Evolutionary conservation across 2,797 vertebrate genomes (phyloP), one percentile per base, ranked within the genome.

Genomic region (Phalloptychus januarius): DNA sequence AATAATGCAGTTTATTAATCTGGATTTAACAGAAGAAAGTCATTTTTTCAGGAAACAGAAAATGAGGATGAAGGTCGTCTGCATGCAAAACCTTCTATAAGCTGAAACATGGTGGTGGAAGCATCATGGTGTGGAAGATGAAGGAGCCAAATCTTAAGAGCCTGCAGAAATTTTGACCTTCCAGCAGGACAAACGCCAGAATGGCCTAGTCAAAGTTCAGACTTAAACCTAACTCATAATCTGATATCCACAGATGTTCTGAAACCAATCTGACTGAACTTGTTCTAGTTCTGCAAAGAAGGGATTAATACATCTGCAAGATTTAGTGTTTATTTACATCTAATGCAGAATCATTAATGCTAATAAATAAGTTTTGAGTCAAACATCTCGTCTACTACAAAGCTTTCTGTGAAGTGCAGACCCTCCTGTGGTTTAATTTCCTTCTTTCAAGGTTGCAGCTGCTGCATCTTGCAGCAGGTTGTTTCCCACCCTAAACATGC

Each of bases 351-450:
- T 20, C 33, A 65, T 38, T 23, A 23, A 38, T 65, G 12, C 36
- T 36, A 20, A 65, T 38, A 36, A 36, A 38, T 11, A 23, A 23
- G 38, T 44, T 18, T 15, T 28, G 11, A 72, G 0, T 2, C 50
- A 54, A 65, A 45, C 36, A 20, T 50, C 54, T 72, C 16, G 12
- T 1, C 25, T 88, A 72, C 45, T 76, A 71, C 83, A 74, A 90
- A 54, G 50, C 40, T 72, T 87, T 81, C 82, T 73, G 15, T 80
- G 76, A 88, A 83, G 65, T n/a, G 0, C 28, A 31, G 77, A 65
- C 44, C 11, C 4, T 23, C 38, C 13, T 56, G 46, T 40, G 44
- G 31, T 83, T 86, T 63, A 71, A 54, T 70, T 77, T 79, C 52
- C 12, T 28, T 7, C 63, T 11, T 16, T 33, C 2, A 44, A 48